Percentiles rank a stretch among this genome's conserved stretches.
Conservation (phyloP, 2,797 vertebrate genomes). For the Staurois parvus region DNA sequence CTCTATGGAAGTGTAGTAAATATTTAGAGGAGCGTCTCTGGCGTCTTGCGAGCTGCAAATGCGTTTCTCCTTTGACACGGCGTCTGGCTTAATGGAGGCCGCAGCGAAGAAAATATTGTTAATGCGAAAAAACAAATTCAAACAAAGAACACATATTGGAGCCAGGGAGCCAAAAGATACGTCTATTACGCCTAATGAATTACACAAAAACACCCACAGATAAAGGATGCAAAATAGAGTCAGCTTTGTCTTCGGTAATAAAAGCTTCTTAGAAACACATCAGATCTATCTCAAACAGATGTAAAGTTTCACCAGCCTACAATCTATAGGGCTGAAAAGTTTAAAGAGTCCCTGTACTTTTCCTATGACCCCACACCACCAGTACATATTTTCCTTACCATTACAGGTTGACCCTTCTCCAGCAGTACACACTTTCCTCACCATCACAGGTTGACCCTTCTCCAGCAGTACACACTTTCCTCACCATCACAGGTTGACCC, state of each 20-base stretch:
- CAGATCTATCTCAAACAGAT: neutral
- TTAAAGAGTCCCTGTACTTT: neutral
- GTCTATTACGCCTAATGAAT: conserved; percentile 41
- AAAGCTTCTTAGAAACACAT: neutral
- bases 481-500: no score
- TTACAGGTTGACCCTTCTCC: no score
- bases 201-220: conserved; percentile 3
- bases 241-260: conserved; percentile 22
- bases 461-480: no score
- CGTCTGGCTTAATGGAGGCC: neutral
- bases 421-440: no score
- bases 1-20: conserved; percentile 42
- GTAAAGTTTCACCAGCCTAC: neutral
- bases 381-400: no score
- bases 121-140: conserved; percentile 3
- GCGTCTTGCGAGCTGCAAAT: conserved; percentile 8
- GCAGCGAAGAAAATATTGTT: conserved; percentile 29
- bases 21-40: conserved; percentile 39
- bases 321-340: neutral
- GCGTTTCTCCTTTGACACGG: conserved; percentile 11
- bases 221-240: neutral
- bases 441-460: no score
- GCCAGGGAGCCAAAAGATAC: neutral
- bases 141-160: neutral
- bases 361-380: no score